Evolutionary conservation across 1,140 invertebrate genomes (phyloP), one percentile per base, ranked within the genome.

Genomic region (Drosophila nigrodunni): DNA sequence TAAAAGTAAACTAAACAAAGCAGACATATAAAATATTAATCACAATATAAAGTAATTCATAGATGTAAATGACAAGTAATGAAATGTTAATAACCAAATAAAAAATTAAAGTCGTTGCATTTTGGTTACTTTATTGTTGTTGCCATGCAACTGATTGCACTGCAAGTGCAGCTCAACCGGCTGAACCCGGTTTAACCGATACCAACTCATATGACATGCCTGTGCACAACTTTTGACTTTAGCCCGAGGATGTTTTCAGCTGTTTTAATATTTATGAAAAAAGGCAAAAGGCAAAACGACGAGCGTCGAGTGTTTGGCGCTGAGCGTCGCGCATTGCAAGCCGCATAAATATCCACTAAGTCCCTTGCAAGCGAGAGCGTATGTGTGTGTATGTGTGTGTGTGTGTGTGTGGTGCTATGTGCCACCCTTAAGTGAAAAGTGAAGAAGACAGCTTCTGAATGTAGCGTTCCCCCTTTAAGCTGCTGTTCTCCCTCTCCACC

Each of bases 181-280:
- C 5, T 43, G 11, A 11, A 11, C n/a, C 41, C 39, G 39, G 3
- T 41, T 41, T 11, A 43, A n/a, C 41, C 41, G 41, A 4, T 13
- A 11, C 4, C n/a, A n/a, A 15, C 25, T 4, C n/a, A 10, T n/a
- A 5, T 50, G 54, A 21, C 30, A 64, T 81, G 78, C 71, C 71
- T 77, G 76, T 70, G 71, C 75, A 70, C 72, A 76, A 87, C 82
- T 88, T 87, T 82, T 87, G 83, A 87, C 83, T 88, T 87, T 71
- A 74, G 77, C 66, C 34, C 59, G 73, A 13, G 44, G 66, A 69
- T 64, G 61, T 87, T 74, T 77, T 77, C 65, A 61, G 80, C 80
- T 89, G 77, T 83, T 88, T 88, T 88, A 88, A 88, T 88, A 88
- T 88, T 88, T 88, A 88, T 88, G 83, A 88, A 88, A 87, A 85